Evolutionary conservation across 2,888 invertebrate genomes (phyloP), one percentile per base, ranked within the genome.

Genomic region (Pachliopta kotzebuea): DNA sequence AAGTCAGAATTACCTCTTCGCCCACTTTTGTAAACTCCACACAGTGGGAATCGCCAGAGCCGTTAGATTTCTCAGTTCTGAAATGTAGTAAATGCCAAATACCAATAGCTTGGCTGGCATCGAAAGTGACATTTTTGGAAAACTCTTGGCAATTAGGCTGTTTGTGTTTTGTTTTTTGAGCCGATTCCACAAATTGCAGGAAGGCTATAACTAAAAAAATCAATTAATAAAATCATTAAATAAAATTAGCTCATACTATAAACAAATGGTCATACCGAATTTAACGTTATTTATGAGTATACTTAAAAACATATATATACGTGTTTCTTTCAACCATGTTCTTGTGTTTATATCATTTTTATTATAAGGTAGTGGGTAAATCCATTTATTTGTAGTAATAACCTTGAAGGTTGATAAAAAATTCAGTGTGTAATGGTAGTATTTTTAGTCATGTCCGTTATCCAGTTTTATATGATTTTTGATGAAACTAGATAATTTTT

Each of bases 51-150:
- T 86, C 84, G 17, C 79, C 83, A 1, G 81, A 72, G 4, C 81
- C 82, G 57, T 81, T 81, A 2, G 75, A 74, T 45, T 76, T 81
- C 64, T 83, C 82, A 0, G 80, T 81, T 66, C 76, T 80, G 67
- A 79, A 81, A 67, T 83, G 84, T 53, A 87, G 73, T 37, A 86
- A 74, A 65, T 86, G 81, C 88, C 88, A 88, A 45, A 76, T 76
- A n/a, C 88, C 88, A 7, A 83, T 66, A 4, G 85, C 86, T 60
- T 85, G 79, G 52, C 69, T 75, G 67, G 86, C 86, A 63, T 84
- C 81, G 70, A 88, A 87, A 2, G 74, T 74, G 8, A 81, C 80
- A 2, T 84, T 85, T 1, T 80, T 76, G 0, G 84, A 81, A 71
- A 86, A 86, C 68, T 85, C 82, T 62, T 87, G 83, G 69, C 88